A percentile compares a stretch with the other conserved stretches of the same genome.
Evolutionary conservation across 1,140 invertebrate genomes (phyloP).

Genomic region (Cydia strobilella): DNA sequence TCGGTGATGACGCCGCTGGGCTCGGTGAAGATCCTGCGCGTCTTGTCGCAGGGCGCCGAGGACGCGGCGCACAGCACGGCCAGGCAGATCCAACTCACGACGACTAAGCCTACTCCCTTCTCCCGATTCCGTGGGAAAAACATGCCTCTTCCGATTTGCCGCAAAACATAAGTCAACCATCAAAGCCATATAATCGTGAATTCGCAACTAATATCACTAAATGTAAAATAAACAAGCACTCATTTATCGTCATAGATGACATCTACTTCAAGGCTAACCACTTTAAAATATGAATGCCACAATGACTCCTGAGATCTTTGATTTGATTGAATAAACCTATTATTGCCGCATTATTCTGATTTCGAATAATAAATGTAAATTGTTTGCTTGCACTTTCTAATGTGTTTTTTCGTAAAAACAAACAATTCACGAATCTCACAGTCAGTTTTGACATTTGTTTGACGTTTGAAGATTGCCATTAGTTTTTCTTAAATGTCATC

Average conservation of each 20-base stretch:
- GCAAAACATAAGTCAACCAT: conserved; percentile 77
- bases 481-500: conserved; percentile 39
- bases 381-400: conserved; percentile 72
- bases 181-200: conserved; percentile 79
- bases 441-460: conserved; percentile 52
- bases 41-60: conserved; percentile 87
- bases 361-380: conserved; percentile 53
- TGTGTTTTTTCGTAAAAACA: conserved; percentile 71
- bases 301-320: conserved; percentile 49
- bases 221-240: conserved; percentile 79
- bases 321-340: conserved; percentile 46
- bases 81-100: conserved; percentile 70
- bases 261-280: conserved; percentile 80
- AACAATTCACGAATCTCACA: conserved; percentile 73
- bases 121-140: conserved; percentile 75
- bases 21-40: conserved; percentile 88
- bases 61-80: conserved; percentile 76
- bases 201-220: conserved; percentile 74
- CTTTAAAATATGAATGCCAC: conserved; percentile 62
- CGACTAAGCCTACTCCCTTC: conserved; percentile 75
- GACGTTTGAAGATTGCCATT: conserved; percentile 55
- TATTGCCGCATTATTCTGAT: conserved; percentile 44
- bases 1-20: conserved; percentile 93
- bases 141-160: conserved; percentile 74
- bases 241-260: conserved; percentile 72